Base-by-base conservation (phyloP, 2,888 invertebrate genomes). In the Hirtodrosophila alboralis region DNA sequence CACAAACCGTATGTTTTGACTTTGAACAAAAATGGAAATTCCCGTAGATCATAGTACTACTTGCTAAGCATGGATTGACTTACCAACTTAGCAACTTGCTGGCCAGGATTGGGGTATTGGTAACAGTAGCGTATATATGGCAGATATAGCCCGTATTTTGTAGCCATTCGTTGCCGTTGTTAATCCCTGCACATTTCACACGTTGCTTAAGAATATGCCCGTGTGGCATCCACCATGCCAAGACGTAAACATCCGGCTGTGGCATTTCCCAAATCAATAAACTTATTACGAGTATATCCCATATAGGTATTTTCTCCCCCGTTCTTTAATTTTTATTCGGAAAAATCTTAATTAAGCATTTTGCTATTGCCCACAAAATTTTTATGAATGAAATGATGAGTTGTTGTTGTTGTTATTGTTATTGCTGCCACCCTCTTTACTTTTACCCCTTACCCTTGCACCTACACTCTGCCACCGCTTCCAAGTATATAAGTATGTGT, bases 1-100 rank as follows among this genome's bases (percentile, higher is more conserved):
- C 49, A 40, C 33, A 64, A 49, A 59, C 62, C 70, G 77, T 71
- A 83, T 87, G 88, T 87, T 87, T 87, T 87, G 87, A 86, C 86
- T 87, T 87, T 84, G 62, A 21, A 48, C 16, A 14, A 59, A 41
- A 18, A 41, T 30, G 36, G 14, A 21, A 30, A 44, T 18, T 69
- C 70, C 77, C 77, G 23, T 14, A 61, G 45, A 26, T 14, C 26
- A 21, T 14, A 27, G 33, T 38, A 27, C 56, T 49, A 58, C 64
- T 71, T 53, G 70, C 64, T 70, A 71, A 74, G 70, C 61, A 40
- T 48, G 72, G 81, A 81, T 85, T 87, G 84, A 87, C 87, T 87
- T 86, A 81, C 84, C 84, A 87, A 86, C 86, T 87, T 86, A 75
- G 47, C 69, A 78, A 69, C 72, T 63, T 67, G 71, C 64, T 51